These are phyloP conservation scores for Cuniculus paca DNA, from an alignment of 2,797 vertebrate genomes.

Conservation along the genomic window DNA sequence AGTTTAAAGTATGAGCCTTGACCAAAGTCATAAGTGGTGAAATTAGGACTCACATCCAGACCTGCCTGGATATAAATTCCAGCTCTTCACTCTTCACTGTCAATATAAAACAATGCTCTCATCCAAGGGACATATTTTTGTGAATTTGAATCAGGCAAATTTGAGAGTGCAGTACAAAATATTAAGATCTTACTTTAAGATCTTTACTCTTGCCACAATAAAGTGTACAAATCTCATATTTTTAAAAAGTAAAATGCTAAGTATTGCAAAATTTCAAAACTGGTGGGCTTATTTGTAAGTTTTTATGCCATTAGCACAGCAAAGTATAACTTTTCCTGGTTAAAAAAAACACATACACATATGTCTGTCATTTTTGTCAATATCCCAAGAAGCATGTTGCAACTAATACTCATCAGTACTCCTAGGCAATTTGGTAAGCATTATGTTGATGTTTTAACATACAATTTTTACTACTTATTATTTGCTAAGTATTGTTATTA, in stretches of 20 bases:
- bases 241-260: neutral
- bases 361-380: neutral
- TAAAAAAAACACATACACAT: neutral
- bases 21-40: neutral
- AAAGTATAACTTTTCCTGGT: neutral
- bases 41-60: neutral
- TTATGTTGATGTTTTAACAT: neutral
- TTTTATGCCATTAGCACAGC: neutral
- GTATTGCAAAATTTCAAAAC: conserved; percentile 23
- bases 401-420: neutral
- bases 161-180: neutral
- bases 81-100: neutral
- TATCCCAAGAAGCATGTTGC: neutral
- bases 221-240: neutral
- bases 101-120: neutral
- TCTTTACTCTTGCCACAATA: conserved; percentile 58
- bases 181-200: neutral
- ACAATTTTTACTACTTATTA: neutral
- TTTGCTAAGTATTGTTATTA: neutral
- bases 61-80: neutral
- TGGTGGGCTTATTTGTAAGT: neutral
- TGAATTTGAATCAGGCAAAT: conserved; percentile 48
- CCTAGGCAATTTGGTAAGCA: neutral
- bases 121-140: neutral
- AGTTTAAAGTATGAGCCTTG: conserved; percentile 17